Base-by-base conservation (phyloP, 1,140 invertebrate genomes). In the Rhopalosiphum maidis region DNA sequence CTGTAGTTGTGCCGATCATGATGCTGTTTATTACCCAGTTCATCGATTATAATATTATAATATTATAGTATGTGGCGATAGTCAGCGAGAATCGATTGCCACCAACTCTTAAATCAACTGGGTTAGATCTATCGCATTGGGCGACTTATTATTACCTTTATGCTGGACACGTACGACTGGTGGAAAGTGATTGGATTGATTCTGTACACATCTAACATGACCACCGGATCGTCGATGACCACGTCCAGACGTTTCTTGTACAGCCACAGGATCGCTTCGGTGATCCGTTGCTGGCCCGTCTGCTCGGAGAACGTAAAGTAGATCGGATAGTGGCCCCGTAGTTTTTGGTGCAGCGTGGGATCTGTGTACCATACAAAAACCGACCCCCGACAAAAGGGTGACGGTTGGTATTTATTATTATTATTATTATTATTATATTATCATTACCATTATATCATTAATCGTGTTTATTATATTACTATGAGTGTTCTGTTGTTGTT, bases 301-400 rank as follows among this genome's bases (percentile, higher is more conserved):
- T 96, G 96, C 88, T 96, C 95, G 51, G 96, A 96, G 94, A 96
- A 96, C 55, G 96, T 96, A 94, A 96, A 96, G 94, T 96, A 96
- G 82, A 96, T 94, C 54, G 96, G 95, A 94, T 96, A 95, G 51
- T 95, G 94, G 87, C 94, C 95, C 94, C 95, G 95, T 94, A 96
- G 94, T 95, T 95, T 95, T 87, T 95, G 95, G 87, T 95, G 95
- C 95, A 96, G 96, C 96, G 95, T 21, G 94, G 95, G 94, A 93
- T 54, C 88, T 46, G 41, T 54, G 54, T 43, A 25, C 43, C 37
- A 15, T 25, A 89, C 30, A 93, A 93, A 37, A 94, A 88, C 41
- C 91, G 37, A 85, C 48, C 54, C 48, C 87, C 35, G 35, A 91
- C 54, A 83, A 90, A 82, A 55, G n/a, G n/a, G 83, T 41, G 60